Percentiles rank a stretch among this genome's conserved stretches.
phyloP scores from a whole-genome alignment of 64 coral and sea anemone genomes.

The Catalaphyllia jardinei region DNA sequence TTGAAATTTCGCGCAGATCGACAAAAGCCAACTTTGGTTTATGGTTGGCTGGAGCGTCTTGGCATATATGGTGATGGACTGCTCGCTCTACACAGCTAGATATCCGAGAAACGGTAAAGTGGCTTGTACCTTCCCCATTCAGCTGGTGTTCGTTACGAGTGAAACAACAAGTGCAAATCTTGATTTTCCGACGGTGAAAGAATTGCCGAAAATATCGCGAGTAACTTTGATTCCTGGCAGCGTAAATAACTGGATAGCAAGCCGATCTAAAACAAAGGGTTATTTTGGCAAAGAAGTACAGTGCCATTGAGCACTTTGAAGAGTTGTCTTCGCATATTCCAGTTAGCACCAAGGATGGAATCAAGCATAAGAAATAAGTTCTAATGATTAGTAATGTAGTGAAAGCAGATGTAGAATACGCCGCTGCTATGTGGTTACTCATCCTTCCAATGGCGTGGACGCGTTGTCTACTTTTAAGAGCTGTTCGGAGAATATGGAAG shows the following conservation, averaged over 20 bases:
- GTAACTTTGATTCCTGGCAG: constrained; percentile 55
- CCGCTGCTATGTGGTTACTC: neutral
- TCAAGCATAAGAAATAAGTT: neutral
- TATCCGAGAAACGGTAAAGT: no score
- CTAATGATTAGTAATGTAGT: no score
- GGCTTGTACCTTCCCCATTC: no score
- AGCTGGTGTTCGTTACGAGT: neutral
- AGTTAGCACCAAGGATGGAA: constrained; percentile 37
- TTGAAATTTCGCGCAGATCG: no score
- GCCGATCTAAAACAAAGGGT: constrained; percentile 63
- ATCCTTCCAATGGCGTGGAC: constrained; percentile 56
- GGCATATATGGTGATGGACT: no score
- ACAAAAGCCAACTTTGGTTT: no score
- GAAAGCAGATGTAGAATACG: no score
- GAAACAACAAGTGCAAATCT: neutral
- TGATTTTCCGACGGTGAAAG: neutral
- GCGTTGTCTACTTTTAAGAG: constrained; percentile 43
- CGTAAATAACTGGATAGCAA: constrained; percentile 63
- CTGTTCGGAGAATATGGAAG: constrained; percentile 55
- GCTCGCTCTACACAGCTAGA: no score
- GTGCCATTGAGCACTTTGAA: constrained; percentile 6
- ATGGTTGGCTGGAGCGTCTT: no score
- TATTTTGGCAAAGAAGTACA: constrained; percentile 38
- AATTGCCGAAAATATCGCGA: constrained; percentile 45
- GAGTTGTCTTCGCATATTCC: neutral